Conservation (phyloP, 2,113 vertebrate species). For the Psittacula cyanocephala region DNA sequence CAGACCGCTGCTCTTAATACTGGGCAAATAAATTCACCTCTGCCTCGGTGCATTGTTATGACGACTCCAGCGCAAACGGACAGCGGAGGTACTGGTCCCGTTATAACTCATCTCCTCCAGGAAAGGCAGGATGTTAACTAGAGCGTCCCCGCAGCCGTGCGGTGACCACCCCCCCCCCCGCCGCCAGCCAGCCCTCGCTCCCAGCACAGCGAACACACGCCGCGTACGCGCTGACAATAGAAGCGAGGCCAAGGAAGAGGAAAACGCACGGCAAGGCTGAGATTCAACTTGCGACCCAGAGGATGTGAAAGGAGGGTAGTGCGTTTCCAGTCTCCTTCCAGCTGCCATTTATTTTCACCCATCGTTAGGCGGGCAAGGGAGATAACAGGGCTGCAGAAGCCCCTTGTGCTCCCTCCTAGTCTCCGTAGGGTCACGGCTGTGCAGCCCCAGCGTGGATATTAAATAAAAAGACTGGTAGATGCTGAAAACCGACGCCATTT, state of each 20-base stretch:
- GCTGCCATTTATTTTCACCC: constrained; percentile 75
- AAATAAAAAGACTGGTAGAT: constrained; percentile 73
- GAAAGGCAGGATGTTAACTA: constrained; percentile 75
- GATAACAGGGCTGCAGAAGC: not conserved
- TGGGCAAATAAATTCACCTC: constrained; percentile 79
- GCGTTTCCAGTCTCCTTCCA: constrained; percentile 58
- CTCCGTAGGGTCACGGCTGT: constrained; percentile 57
- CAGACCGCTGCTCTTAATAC: constrained; percentile 44
- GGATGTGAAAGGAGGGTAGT: constrained; percentile 45
- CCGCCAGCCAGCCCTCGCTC: constrained; percentile 62
- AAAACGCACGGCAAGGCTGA: constrained; percentile 43
- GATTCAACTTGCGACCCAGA: constrained; percentile 71
- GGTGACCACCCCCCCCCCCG: constrained; percentile 57
- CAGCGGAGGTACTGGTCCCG: constrained; percentile 77
- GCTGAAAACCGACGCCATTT: constrained; percentile 83
- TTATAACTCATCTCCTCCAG: constrained; percentile 82
- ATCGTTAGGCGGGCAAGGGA: constrained; percentile 26
- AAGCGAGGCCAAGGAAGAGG: constrained; percentile 57
- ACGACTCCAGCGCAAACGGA: constrained; percentile 77
- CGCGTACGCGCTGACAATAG: constrained; percentile 61
- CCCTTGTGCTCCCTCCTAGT: constrained; percentile 30
- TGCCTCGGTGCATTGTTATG: constrained; percentile 83
- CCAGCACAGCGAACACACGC: constrained; percentile 70
- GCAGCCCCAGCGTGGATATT: constrained; percentile 50
- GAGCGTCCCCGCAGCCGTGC: constrained; percentile 70